Conservation (phyloP, 2,797 vertebrate species). For the Serranus cabrilla region DNA sequence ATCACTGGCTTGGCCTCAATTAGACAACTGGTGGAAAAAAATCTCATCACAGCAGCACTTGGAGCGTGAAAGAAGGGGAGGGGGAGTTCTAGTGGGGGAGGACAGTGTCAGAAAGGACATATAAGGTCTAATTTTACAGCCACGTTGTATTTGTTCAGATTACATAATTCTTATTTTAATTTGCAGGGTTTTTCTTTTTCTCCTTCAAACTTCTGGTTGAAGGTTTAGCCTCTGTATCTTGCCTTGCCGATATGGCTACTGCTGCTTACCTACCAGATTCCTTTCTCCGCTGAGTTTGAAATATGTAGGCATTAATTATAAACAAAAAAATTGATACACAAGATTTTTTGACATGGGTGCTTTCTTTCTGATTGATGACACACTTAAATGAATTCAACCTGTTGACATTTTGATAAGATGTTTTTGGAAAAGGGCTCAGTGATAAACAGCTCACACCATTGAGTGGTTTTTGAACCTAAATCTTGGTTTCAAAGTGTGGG, state of each 20-base stretch:
- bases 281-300: neutral
- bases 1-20: conserved; percentile 40
- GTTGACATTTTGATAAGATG: conserved; percentile 26
- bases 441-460: conserved; percentile 15
- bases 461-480: conserved; percentile 15
- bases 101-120: conserved; percentile 1
- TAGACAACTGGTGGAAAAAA: conserved; percentile 19
- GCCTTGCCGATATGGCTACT: neutral
- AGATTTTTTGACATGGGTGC: neutral
- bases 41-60: conserved; percentile 34
- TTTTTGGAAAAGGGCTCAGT: conserved; percentile 1
- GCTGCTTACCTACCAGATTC: neutral
- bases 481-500: conserved; percentile 26
- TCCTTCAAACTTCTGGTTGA: neutral
- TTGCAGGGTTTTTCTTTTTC: conserved; percentile 8
- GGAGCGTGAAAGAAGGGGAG: conserved; percentile 15
- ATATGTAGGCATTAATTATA: neutral
- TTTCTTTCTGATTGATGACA: neutral
- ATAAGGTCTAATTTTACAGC: neutral
- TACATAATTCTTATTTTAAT: neutral
- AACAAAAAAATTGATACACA: neutral
- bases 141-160: neutral
- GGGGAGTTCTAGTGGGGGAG: neutral
- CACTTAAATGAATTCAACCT: neutral
- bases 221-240: neutral